These are phyloP conservation scores for Neodontobutis hainanensis DNA, from an alignment of 2,113 vertebrate genomes.

Conservation along the genomic window DNA sequence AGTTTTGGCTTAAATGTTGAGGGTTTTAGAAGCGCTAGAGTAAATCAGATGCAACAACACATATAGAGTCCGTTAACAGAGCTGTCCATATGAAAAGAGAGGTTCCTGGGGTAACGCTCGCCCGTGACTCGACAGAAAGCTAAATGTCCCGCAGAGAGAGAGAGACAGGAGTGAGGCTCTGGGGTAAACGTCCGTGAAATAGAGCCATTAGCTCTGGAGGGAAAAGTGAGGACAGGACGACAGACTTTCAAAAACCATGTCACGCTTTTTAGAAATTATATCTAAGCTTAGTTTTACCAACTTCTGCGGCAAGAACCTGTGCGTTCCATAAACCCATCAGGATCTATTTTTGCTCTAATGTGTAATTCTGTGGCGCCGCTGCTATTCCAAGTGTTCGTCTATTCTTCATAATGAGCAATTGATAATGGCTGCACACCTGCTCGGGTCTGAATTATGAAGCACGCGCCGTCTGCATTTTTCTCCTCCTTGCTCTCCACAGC, in stretches of 20 bases:
- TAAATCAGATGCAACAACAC: no score
- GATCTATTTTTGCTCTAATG: conserved; percentile 33
- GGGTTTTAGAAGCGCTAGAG: no score
- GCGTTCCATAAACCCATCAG: conserved; percentile 24
- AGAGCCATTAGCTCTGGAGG: conserved; percentile 32
- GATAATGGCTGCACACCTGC: conserved; percentile 53
- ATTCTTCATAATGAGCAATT: conserved; percentile 59
- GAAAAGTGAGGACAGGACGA: conserved; percentile 5
- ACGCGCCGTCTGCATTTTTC: conserved; percentile 32
- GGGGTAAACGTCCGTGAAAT: conserved; percentile 53
- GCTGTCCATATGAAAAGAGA: no score
- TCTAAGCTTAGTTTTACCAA: background rate
- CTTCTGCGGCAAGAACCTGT: background rate
- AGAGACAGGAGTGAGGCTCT: background rate
- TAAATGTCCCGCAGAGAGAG: conserved; percentile 23
- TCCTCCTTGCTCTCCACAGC: background rate
- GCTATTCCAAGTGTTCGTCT: conserved; percentile 36
- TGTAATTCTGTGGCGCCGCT: conserved; percentile 27
- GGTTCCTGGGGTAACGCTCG: background rate
- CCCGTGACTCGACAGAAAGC: conserved; percentile 28
- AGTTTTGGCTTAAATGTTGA: no score
- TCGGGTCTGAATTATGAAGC: conserved; percentile 41
- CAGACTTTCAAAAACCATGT: background rate
- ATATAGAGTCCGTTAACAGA: no score
- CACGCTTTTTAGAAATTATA: conserved; percentile 10